Base-by-base conservation (phyloP, 2,888 invertebrate species). In the Himalopsyche japonica region DNA sequence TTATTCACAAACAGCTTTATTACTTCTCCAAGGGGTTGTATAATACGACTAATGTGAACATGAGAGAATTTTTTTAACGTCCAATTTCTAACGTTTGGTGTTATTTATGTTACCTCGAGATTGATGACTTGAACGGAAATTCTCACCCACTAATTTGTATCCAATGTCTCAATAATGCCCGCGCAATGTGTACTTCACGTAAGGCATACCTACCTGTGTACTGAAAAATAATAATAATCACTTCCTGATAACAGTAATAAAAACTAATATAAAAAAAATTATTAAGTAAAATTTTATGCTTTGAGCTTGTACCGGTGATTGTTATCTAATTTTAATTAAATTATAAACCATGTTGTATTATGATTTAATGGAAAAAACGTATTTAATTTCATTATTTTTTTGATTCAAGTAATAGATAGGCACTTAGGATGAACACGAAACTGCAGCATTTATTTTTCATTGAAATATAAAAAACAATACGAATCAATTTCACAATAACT, bases 1-100 rank as follows among this genome's bases (percentile, higher is more conserved):
- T 82, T 78, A 80, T 85, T 84, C 79, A 20, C 47, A 57, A 43
- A 85, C 78, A 30, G 43, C 85, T 83, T 82, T 84, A 84, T 84
- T 82, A 79, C 80, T 34, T 43, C 34, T 43, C 76, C 8, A 48
- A 76, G 79, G 81, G 81, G 76, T 81, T 30, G 37, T 79, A 47
- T 79, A 34, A 76, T 12, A 37, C 32, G 82, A 47, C 82, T 79
- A 79, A 82, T 48, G 82, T 70, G 57, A 79, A 76, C 82, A 47
- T 82, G 37, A 30, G 76, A 76, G 76, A 76, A 37, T 30, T 32
- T 57, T 57, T 57, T 57, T 57, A 57, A 57, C 57, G 57, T 57
- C 10, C 57, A 57, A 57, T 57, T 57, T 57, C 57, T 20, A 57
- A 57, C 57, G 57, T 57, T 57, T 57, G 20, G 57, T 57, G 57